A percentile compares a stretch with the other conserved stretches of the same genome.
phyloP scores from a whole-genome alignment of 2,888 invertebrate genomes.

The Hydrotaea cyrtoneurina region DNA sequence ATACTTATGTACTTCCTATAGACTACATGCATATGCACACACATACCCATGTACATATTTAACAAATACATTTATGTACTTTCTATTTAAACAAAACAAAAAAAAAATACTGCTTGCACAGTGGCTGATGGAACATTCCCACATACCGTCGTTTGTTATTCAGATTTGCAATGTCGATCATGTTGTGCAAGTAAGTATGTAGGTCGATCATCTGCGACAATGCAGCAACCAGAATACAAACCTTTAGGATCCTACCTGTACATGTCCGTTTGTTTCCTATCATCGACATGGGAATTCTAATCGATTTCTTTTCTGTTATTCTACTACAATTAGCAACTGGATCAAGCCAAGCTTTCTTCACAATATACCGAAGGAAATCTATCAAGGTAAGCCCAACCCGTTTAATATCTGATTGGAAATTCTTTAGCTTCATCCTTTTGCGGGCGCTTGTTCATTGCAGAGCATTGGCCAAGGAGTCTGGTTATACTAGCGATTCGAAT shows the following conservation, averaged over 20 bases:
- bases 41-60: constrained; percentile 60
- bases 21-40: too few relatives aligned
- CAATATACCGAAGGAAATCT: constrained; percentile 88
- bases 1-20: too few relatives aligned
- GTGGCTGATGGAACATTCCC: constrained; percentile 62
- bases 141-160: constrained; percentile 47
- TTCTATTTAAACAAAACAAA: constrained; percentile 34
- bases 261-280: too few relatives aligned
- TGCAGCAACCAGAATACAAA: too few relatives aligned
- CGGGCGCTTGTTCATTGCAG: constrained; percentile 80
- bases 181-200: constrained; percentile 9
- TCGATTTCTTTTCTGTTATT: constrained; percentile 11
- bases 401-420: not conserved
- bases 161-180: constrained; percentile 33
- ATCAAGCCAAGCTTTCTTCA: constrained; percentile 86
- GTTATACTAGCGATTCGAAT: constrained; percentile 95
- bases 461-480: constrained; percentile 92
- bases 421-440: not conserved
- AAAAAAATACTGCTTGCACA: constrained; percentile 55
- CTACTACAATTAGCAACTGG: constrained; percentile 83
- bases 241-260: too few relatives aligned
- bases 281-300: not conserved
- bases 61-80: constrained; percentile 15
- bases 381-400: constrained; percentile 84
- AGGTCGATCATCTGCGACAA: too few relatives aligned